A percentile compares a stretch with the other conserved stretches of the same genome.
Conservation (phyloP, 2,113 vertebrate genomes). For the Lampris megalopsis region DNA sequence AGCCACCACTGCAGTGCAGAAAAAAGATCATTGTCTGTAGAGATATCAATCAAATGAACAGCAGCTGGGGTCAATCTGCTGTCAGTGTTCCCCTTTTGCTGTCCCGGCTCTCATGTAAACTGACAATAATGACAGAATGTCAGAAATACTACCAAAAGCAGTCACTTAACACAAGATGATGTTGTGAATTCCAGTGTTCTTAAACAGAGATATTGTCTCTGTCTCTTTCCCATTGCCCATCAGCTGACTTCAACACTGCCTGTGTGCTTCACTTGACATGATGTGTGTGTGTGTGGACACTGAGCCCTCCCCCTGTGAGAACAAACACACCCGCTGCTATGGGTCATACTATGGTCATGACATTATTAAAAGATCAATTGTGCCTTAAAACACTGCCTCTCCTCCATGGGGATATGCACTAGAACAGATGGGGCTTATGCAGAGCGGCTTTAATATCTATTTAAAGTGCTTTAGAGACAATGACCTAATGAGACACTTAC, state of each 20-base stretch:
- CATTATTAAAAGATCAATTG: conserved; percentile 85
- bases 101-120: conserved; percentile 77
- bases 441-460: conserved; percentile 77
- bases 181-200: conserved; percentile 47
- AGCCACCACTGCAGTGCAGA: conserved; percentile 68
- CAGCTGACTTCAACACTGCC: conserved; percentile 40
- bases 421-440: conserved; percentile 76
- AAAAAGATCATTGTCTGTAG: conserved; percentile 80
- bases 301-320: conserved; percentile 13
- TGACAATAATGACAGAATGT: conserved; percentile 80
- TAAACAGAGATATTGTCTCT: conserved; percentile 54
- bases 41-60: conserved; percentile 85
- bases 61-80: conserved; percentile 83
- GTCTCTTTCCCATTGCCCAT: conserved; percentile 35
- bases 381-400: conserved; percentile 78
- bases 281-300: conserved; percentile 30
- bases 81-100: conserved; percentile 70
- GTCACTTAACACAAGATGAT: conserved; percentile 60
- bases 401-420: conserved; percentile 61
- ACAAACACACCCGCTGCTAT: conserved; percentile 56
- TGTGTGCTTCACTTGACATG: conserved; percentile 26
- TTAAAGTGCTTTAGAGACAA: conserved; percentile 77
- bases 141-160: conserved; percentile 66
- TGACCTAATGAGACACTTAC: conserved; percentile 78
- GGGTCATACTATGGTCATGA: conserved; percentile 78